A percentile compares a stretch with the other conserved stretches of the same genome.
Evolutionary conservation across 1,140 invertebrate species (phyloP).

Genomic region (Lordiphosa mommai): DNA sequence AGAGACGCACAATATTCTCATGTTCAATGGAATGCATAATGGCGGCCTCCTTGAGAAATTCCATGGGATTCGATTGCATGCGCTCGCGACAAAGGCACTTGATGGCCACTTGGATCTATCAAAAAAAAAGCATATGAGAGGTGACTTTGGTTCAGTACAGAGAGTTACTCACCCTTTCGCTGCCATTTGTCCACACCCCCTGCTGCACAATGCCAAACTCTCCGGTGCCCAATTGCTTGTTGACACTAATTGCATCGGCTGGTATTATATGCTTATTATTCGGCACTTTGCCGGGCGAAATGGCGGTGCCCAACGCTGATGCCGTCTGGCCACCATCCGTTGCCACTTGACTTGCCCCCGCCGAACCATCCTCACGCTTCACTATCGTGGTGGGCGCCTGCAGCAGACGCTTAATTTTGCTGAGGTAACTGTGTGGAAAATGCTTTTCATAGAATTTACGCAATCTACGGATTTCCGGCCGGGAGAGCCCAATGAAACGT

Average conservation of each 20-base stretch:
- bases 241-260: constrained; percentile 94
- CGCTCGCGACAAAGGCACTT: constrained; percentile 96
- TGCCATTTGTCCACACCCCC: constrained; percentile 98
- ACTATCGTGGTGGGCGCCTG: constrained; percentile 80
- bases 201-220: constrained; percentile 99
- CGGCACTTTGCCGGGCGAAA: constrained; percentile 83
- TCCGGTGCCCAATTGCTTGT: constrained; percentile 96
- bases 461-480: constrained; percentile 95
- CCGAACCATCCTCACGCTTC: constrained; percentile 82
- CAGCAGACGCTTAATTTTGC: constrained; percentile 91
- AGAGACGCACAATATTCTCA: constrained; percentile 97
- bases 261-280: constrained; percentile 96
- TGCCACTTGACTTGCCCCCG: constrained; percentile 74
- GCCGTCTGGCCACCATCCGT: constrained; percentile 50
- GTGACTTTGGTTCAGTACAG: neutral
- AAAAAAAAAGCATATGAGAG: neutral
- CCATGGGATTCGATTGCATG: constrained; percentile 96
- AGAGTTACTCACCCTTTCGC: constrained; percentile 86
- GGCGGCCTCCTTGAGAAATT: constrained; percentile 98
- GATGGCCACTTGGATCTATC: constrained; percentile 96
- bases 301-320: constrained; percentile 37
- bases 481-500: constrained; percentile 94
- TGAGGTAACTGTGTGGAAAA: constrained; percentile 94
- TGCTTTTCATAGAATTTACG: constrained; percentile 96
- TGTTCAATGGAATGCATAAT: constrained; percentile 99